Conservation (phyloP, 2,113 vertebrate genomes). For the Lathamus discolor region DNA sequence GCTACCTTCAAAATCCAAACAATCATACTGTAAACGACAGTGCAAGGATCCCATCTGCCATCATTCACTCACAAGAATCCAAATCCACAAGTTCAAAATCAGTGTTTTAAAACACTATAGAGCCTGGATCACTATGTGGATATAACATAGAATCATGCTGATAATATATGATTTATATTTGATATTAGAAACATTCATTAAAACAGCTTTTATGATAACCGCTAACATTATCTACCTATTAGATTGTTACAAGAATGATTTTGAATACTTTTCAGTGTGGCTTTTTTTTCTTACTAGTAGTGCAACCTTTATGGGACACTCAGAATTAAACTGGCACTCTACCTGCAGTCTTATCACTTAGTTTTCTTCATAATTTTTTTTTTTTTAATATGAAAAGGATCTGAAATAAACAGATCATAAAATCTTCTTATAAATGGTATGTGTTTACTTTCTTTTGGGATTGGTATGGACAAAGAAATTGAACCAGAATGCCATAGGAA, state of each 20-base stretch:
- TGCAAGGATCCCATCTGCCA: background rate
- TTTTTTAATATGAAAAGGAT: background rate
- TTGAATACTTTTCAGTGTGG: background rate
- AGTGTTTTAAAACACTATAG: background rate
- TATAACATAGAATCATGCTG: background rate
- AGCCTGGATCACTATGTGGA: background rate
- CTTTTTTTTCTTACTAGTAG: background rate
- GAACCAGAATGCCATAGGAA: background rate
- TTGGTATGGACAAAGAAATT: background rate
- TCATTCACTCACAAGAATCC: background rate
- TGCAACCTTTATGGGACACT: background rate
- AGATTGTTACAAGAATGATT: background rate
- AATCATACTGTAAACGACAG: fast-evolving
- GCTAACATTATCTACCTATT: background rate
- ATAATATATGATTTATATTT: background rate
- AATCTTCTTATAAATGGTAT: background rate
- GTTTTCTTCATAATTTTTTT: background rate
- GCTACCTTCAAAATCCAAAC: background rate
- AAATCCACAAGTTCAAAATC: background rate
- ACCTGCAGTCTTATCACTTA: background rate
- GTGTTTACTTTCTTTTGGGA: background rate
- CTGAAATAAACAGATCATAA: background rate
- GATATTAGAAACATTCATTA: background rate
- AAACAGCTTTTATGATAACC: background rate
- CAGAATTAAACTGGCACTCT: background rate